These are phyloP conservation scores for Shargacucullia verbasci DNA, from an alignment of 2,888 invertebrate species.

Conservation along the genomic window DNA sequence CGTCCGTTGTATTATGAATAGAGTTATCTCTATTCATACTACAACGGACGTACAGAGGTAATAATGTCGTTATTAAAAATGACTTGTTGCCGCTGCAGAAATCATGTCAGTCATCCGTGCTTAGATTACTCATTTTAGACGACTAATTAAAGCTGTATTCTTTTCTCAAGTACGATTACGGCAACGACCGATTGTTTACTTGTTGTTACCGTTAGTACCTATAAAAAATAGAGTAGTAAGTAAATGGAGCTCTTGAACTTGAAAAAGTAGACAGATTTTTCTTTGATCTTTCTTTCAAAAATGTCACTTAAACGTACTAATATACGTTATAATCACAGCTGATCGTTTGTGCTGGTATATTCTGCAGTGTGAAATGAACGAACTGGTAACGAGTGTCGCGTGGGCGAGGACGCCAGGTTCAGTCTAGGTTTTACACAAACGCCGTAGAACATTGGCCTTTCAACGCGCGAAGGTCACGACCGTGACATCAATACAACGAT, in stretches of 20 bases:
- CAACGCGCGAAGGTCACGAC: constrained; percentile 64
- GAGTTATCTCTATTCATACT: no score
- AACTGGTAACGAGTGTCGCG: constrained; percentile 37
- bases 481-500: constrained; percentile 56
- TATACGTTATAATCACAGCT: no score
- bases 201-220: constrained; percentile 3
- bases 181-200: constrained; percentile 18
- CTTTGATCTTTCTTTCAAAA: no score
- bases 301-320: no score
- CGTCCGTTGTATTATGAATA: no score
- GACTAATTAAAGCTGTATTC: constrained; percentile 20
- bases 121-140: constrained; percentile 39
- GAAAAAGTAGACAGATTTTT: no score
- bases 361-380: no score
- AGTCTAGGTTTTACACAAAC: constrained; percentile 65
- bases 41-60: no score
- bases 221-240: no score
- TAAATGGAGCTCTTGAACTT: no score
- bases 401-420: constrained; percentile 69
- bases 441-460: constrained; percentile 78
- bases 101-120: constrained; percentile 15
- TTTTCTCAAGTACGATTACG: constrained; percentile 27
- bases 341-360: no score
- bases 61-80: no score
- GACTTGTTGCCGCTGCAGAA: constrained; percentile 28